phyloP scores from a whole-genome alignment of 2,797 vertebrate species.

The Buceros bicornis region DNA sequence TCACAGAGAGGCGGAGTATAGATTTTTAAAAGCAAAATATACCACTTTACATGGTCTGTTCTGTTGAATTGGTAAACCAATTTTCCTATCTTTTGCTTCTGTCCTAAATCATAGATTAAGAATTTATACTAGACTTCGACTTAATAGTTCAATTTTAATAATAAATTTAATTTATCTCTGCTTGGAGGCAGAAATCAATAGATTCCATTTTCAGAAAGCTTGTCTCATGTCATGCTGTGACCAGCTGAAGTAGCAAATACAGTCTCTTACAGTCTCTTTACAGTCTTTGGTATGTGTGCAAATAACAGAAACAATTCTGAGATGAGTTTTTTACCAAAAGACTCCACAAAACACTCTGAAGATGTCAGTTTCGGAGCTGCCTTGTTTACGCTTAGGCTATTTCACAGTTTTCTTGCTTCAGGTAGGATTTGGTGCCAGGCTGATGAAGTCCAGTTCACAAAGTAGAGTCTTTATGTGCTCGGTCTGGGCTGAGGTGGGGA shows the following conservation, averaged over 20 bases:
- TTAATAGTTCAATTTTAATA: neutral
- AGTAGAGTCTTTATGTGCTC: neutral
- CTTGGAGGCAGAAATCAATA: neutral
- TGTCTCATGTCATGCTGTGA: neutral
- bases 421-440: neutral
- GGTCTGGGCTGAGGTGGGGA: neutral
- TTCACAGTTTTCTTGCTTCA: neutral
- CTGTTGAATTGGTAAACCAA: neutral
- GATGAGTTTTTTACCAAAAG: neutral
- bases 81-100: neutral
- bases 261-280: neutral
- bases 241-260: neutral
- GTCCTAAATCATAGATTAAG: neutral
- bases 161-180: neutral
- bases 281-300: neutral
- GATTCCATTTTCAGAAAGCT: neutral
- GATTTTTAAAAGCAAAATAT: neutral
- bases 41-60: neutral
- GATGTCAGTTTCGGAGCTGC: neutral
- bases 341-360: neutral
- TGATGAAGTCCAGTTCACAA: neutral
- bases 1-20: neutral
- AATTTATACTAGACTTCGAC: neutral
- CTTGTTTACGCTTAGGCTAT: neutral
- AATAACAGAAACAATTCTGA: neutral